A percentile compares a stretch with the other conserved stretches of the same genome.
Conservation (phyloP, 1,140 invertebrate genomes). For the Magallana ariakensis region DNA sequence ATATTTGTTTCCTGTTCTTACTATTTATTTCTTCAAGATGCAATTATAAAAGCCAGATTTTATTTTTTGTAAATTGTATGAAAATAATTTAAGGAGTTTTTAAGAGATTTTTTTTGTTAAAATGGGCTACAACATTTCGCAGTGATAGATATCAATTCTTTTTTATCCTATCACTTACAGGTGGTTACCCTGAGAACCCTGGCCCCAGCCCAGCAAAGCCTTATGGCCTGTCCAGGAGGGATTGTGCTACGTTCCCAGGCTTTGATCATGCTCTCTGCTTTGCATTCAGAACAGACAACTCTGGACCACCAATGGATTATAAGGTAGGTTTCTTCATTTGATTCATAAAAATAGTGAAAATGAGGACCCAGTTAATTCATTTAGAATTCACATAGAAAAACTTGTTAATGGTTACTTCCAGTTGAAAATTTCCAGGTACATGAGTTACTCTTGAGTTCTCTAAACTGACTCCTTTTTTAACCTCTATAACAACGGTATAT, state of each 20-base stretch:
- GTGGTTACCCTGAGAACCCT: slow-evolving; percentile 65
- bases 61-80: too few relatives aligned
- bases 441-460: too few relatives aligned
- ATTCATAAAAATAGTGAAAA: neutral
- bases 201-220: slow-evolving; percentile 60
- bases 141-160: neutral
- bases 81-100: too few relatives aligned
- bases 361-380: too few relatives aligned
- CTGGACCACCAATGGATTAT: slow-evolving; percentile 66
- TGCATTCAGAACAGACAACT: slow-evolving; percentile 72
- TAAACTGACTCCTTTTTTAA: neutral
- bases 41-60: too few relatives aligned
- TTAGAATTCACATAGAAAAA: too few relatives aligned
- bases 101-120: too few relatives aligned
- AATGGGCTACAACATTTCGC: too few relatives aligned
- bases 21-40: too few relatives aligned
- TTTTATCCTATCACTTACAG: slow-evolving; percentile 35
- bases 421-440: too few relatives aligned
- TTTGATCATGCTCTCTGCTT: slow-evolving; percentile 71
- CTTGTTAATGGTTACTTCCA: too few relatives aligned
- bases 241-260: slow-evolving; percentile 66
- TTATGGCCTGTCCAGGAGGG: slow-evolving; percentile 65
- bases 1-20: too few relatives aligned
- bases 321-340: slow-evolving; percentile 51
- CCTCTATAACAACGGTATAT: neutral